Percentiles rank a stretch among this genome's conserved stretches.
phyloP scores from a whole-genome alignment of 2,888 invertebrate species.

The Autographa gamma region DNA sequence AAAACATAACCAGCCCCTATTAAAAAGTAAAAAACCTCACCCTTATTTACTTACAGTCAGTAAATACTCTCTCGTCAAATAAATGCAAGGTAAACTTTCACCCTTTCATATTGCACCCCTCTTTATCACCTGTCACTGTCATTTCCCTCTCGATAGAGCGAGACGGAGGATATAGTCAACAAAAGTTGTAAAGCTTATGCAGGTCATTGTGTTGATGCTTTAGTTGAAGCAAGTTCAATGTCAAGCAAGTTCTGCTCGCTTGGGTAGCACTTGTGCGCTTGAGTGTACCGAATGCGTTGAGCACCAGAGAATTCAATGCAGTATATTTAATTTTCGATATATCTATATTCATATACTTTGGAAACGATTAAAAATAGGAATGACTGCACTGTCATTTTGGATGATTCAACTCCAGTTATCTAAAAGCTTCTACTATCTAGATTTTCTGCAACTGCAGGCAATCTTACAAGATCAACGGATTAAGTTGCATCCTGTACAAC shows the following conservation, averaged over 20 bases:
- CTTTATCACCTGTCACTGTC: neutral
- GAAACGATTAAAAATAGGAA: no score
- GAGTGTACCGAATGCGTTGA: constrained; percentile 19
- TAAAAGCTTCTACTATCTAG: no score
- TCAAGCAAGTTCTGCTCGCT: constrained; percentile 16
- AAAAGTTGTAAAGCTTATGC: neutral
- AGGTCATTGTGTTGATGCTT: constrained; percentile 10
- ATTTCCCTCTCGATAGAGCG: constrained; percentile 6
- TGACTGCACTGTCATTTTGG: no score
- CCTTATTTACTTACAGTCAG: constrained; percentile 1
- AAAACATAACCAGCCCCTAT: neutral
- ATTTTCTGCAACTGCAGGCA: no score
- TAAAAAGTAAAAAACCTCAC: neutral
- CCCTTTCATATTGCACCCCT: neutral
- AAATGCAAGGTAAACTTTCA: neutral
- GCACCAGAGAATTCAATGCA: neutral
- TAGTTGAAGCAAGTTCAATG: constrained; percentile 16
- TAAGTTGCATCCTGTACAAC: no score
- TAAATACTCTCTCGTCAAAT: neutral
- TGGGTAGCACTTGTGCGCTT: constrained; percentile 20
- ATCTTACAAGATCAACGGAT: no score
- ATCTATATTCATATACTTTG: neutral
- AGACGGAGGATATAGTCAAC: constrained; percentile 1
- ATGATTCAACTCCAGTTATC: no score
- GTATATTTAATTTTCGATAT: neutral